Evolutionary conservation across 2,113 vertebrate genomes (phyloP).

Genomic region (Grus americana): DNA sequence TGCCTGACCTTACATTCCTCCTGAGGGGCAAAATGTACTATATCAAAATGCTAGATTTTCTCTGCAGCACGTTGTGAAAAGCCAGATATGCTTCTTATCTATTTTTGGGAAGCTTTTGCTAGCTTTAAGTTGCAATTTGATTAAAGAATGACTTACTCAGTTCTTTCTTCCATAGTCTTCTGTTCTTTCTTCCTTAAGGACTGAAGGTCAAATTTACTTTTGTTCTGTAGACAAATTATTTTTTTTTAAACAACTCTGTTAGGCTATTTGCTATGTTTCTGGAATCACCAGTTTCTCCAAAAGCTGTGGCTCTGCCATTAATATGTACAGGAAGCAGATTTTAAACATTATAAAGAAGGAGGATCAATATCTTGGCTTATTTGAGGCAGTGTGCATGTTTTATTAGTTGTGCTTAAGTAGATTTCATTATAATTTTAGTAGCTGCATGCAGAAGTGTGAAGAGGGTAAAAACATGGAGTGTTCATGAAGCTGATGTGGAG

Average conservation of each 20-base stretch:
- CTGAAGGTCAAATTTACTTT: not conserved
- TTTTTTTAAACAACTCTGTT: not conserved
- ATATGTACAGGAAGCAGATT: not conserved
- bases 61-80: not conserved
- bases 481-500: not conserved
- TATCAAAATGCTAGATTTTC: not conserved
- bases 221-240: not conserved
- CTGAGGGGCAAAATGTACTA: not conserved
- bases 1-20: not conserved
- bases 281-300: not conserved
- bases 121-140: not conserved
- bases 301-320: not conserved
- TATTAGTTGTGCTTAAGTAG: not conserved
- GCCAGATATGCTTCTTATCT: not conserved
- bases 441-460: not conserved
- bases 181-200: not conserved
- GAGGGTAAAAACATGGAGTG: not conserved
- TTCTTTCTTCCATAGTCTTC: not conserved
- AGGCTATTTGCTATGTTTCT: not conserved
- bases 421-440: not conserved
- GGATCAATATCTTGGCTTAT: not conserved
- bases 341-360: not conserved
- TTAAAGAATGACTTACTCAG: not conserved
- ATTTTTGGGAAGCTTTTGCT: not conserved
- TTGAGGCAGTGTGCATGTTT: not conserved